These are phyloP conservation scores for Lepisosteus oculatus DNA, from an alignment of 2,113 vertebrate species.

Conservation along the genomic window DNA sequence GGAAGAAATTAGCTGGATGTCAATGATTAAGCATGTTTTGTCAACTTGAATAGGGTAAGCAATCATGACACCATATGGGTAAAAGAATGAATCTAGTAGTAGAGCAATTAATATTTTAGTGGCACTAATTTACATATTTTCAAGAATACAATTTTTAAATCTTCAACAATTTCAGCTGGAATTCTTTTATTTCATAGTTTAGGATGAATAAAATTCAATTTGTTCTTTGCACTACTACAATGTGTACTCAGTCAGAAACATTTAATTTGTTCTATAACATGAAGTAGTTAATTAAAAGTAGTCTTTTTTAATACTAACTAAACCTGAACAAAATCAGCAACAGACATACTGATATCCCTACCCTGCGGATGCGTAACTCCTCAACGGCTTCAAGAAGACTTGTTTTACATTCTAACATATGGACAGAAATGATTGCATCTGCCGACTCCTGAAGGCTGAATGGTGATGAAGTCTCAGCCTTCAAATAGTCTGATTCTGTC, in stretches of 20 bases:
- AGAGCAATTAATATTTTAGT: no score
- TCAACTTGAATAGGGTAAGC: no score
- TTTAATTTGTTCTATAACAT: neutral
- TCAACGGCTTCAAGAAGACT: slow-evolving; percentile 78
- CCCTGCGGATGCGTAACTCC: slow-evolving; percentile 86
- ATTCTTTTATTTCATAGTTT: no score
- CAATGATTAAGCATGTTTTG: neutral
- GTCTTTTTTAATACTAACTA: no score
- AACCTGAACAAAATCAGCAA: neutral
- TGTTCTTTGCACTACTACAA: no score
- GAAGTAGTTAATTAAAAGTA: neutral
- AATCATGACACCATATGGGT: no score
- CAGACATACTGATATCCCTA: slow-evolving; percentile 41
- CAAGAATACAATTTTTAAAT: neutral
- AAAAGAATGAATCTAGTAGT: no score
- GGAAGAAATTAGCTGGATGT: neutral
- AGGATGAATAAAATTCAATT: no score
- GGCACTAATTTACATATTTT: neutral
- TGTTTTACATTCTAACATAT: slow-evolving; percentile 83
- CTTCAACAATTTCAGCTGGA: neutral
- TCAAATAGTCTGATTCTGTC: slow-evolving; percentile 18
- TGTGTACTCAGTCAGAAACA: no score
- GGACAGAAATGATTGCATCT: slow-evolving; percentile 71
- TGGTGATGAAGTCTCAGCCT: slow-evolving; percentile 28
- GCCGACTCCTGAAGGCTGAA: slow-evolving; percentile 48